These are phyloP conservation scores for Hyalella azteca DNA, from an alignment of 2,888 invertebrate genomes.

Conservation along the genomic window DNA sequence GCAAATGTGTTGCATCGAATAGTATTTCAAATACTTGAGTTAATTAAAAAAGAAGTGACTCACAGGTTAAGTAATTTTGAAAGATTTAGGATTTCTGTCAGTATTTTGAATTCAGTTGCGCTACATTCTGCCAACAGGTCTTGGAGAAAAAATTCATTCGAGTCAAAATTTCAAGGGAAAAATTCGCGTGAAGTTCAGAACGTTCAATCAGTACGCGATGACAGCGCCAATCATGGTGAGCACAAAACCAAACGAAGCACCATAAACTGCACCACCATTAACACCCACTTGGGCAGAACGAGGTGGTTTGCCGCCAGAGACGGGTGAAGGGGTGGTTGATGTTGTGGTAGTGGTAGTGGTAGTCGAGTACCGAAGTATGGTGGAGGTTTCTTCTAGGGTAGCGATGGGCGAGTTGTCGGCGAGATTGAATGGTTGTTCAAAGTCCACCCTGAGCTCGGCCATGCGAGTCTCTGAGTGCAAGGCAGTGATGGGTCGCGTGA, in stretches of 20 bases:
- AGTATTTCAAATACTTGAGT: too few relatives aligned
- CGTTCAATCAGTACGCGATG: not conserved
- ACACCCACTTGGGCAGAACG: not conserved
- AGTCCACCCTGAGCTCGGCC: slow-evolving; percentile 28
- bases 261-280: not conserved
- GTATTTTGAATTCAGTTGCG: too few relatives aligned
- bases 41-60: too few relatives aligned
- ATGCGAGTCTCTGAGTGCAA: not conserved
- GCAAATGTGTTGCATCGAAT: too few relatives aligned
- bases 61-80: too few relatives aligned
- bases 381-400: not conserved
- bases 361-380: slow-evolving; percentile 23
- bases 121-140: too few relatives aligned
- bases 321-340: not conserved
- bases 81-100: too few relatives aligned
- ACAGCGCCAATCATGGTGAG: not conserved
- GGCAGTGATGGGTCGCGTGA: slow-evolving; percentile 13
- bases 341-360: slow-evolving; percentile 29
- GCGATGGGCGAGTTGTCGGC: slow-evolving; percentile 22
- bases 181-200: too few relatives aligned
- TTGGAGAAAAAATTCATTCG: too few relatives aligned
- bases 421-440: slow-evolving; percentile 18
- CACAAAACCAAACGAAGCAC: not conserved
- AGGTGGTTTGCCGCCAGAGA: slow-evolving; percentile 5
- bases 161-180: too few relatives aligned